Evolutionary conservation across 2,113 vertebrate genomes (phyloP), one percentile per base, ranked within the genome.

Genomic region (Talpa occidentalis): DNA sequence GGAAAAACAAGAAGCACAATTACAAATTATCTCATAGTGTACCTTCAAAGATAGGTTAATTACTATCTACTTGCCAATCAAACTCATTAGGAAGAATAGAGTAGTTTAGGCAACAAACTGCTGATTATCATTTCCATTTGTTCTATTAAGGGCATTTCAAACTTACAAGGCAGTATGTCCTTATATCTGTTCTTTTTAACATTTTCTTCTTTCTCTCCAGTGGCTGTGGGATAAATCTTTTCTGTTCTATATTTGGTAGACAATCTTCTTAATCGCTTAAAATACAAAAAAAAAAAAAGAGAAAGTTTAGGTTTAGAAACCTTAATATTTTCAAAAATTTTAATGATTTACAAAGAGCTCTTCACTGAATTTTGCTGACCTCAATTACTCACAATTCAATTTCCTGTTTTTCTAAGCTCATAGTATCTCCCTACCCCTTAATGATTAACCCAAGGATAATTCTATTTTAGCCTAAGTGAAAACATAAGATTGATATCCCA

Each of bases 131-230:
- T 19, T 95, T 88, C 28, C n/a, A 74, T 96, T 97, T 72, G 30
- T 52, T 89, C 81, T 94, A 35, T 84, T 95, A 94, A 88, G 93
- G 74, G 88, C 49, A 96, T 94, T 92, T 94, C 80, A 96, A 87
- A 98, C 99, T 99, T 98, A 99, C 99, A 99, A 92, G 99, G 99
- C 95, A 99, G 98, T 97, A 99, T 99, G 97, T 99, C 99, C 98
- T 99, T 99, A 94, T 99, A 99, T 99, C 99, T 98, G 98, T 99
- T 99, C 98, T 99, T 99, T 98, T 99, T 99, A 96, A 99, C 99
- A 97, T 99, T 99, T 98, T 99, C 99, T 98, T 99, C 99, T 98
- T 98, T 98, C 98, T 99, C 99, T 94, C 99, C 99, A 91, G 99
- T 98, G 86, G 98, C 99, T 96, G 99, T 99, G 93, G 99, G 99